These are phyloP conservation scores for Cryptosula pallasiana DNA, from an alignment of 2,888 invertebrate species.

Conservation along the genomic window DNA sequence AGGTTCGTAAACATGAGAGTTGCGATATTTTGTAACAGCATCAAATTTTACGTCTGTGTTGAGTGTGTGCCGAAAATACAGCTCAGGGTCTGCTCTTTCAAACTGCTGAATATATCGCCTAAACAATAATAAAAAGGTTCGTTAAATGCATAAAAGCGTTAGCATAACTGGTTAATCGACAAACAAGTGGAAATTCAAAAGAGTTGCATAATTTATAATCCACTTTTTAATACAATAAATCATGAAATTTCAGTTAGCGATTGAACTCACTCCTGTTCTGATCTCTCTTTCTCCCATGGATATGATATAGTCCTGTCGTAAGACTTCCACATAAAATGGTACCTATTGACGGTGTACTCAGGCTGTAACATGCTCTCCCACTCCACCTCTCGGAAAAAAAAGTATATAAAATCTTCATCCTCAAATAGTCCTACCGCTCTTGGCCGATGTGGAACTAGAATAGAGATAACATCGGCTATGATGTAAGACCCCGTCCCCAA, in stretches of 20 bases:
- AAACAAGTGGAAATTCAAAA: no score
- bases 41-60: not conserved
- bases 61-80: not conserved
- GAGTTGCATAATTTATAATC: no score
- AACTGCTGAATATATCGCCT: not conserved
- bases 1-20: constrained; percentile 20
- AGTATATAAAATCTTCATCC: constrained; percentile 16
- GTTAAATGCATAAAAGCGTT: not conserved
- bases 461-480: not conserved
- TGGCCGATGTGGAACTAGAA: constrained; percentile 24
- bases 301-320: constrained; percentile 23
- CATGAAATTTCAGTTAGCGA: no score
- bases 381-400: constrained; percentile 25
- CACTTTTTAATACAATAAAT: no score
- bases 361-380: constrained; percentile 22
- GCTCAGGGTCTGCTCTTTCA: constrained; percentile 6
- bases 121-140: not conserved
- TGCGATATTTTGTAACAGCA: not conserved
- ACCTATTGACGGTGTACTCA: constrained; percentile 15
- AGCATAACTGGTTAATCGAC: no score
- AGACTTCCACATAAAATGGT: constrained; percentile 23
- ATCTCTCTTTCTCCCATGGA: not conserved
- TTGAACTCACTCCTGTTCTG: not conserved
- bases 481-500: no score
- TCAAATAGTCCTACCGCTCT: constrained; percentile 24